These are phyloP conservation scores for Oscheius sp. DNA, from an alignment of 2,888 invertebrate genomes.

Conservation along the genomic window DNA sequence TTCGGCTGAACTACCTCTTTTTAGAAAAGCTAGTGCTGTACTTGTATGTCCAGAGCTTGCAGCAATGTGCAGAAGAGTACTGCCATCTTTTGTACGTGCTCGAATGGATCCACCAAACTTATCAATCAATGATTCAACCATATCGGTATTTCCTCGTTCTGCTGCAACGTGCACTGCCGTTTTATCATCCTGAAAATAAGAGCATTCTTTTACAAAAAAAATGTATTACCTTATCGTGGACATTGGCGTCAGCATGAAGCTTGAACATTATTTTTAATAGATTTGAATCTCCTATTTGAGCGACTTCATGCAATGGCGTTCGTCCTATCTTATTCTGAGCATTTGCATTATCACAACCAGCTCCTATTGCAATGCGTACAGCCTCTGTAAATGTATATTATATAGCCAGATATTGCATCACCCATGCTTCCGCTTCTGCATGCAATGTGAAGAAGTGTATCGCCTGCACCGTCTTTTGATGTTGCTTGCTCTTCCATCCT, in stretches of 20 bases:
- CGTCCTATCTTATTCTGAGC: constrained; percentile 89
- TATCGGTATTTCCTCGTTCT: constrained; percentile 91
- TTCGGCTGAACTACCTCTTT: constrained; percentile 77
- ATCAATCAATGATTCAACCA: constrained; percentile 93
- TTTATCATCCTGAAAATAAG: constrained; percentile 86
- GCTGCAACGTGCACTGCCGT: constrained; percentile 97
- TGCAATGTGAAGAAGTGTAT: constrained; percentile 92
- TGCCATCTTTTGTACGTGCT: constrained; percentile 80
- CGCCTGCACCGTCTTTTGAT: constrained; percentile 78
- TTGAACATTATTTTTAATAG: constrained; percentile 94
- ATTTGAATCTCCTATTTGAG: constrained; percentile 92
- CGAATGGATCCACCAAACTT: constrained; percentile 89
- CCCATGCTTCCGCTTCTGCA: constrained; percentile 76
- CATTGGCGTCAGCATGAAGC: constrained; percentile 90
- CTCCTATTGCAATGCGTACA: constrained; percentile 54
- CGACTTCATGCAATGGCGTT: constrained; percentile 87
- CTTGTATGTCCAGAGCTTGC: constrained; percentile 96
- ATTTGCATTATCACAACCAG: constrained; percentile 84
- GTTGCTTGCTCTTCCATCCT: constrained; percentile 86
- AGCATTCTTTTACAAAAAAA: too few species aligned
- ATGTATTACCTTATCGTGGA: constrained; percentile 93
- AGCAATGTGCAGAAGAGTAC: constrained; percentile 97
- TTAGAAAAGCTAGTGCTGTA: constrained; percentile 96
- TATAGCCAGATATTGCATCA: too few species aligned
- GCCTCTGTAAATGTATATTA: constrained; percentile 45